phyloP scores from a whole-genome alignment of 1,140 invertebrate genomes.

The Drosophila azteca region DNA sequence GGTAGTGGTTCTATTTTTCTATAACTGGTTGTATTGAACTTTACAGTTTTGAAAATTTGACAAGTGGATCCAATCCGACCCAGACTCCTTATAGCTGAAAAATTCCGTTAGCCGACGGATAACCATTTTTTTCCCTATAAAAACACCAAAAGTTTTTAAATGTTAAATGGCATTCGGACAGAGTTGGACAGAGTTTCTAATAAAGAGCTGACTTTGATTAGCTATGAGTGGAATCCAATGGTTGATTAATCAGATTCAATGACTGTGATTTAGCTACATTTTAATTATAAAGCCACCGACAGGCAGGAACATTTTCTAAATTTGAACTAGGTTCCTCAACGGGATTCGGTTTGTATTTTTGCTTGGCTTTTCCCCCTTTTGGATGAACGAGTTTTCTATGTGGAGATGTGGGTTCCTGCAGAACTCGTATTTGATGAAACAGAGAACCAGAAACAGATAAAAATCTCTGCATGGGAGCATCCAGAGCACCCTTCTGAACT shows the following conservation, averaged over 20 bases:
- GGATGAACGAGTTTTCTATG: constrained; percentile 21
- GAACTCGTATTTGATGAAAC: too few species aligned
- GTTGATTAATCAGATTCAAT: constrained; percentile 60
- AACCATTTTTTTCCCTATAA: too few species aligned
- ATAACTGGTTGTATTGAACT: too few species aligned
- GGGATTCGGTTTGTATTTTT: constrained; percentile 14
- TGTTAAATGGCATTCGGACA: too few species aligned
- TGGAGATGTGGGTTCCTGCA: constrained; percentile 35
- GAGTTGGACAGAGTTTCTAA: constrained; percentile 4
- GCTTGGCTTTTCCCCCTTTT: background rate
- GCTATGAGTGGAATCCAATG: constrained; percentile 29
- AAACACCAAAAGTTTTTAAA: too few species aligned
- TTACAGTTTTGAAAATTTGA: too few species aligned
- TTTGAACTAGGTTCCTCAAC: constrained; percentile 33
- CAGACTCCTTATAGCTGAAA: too few species aligned
- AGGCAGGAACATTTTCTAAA: constrained; percentile 25
- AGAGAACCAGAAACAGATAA: constrained; percentile 19
- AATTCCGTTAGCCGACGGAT: too few species aligned
- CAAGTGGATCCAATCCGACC: too few species aligned
- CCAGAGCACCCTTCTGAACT: constrained; percentile 4
- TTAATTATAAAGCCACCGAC: constrained; percentile 58
- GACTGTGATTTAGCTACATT: constrained; percentile 44
- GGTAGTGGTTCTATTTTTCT: too few species aligned
- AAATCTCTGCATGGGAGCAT: constrained; percentile 35
- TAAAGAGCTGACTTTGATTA: constrained; percentile 44